Conservation (phyloP, 2,888 invertebrate genomes). For the Pachycephus smyrnensis region DNA sequence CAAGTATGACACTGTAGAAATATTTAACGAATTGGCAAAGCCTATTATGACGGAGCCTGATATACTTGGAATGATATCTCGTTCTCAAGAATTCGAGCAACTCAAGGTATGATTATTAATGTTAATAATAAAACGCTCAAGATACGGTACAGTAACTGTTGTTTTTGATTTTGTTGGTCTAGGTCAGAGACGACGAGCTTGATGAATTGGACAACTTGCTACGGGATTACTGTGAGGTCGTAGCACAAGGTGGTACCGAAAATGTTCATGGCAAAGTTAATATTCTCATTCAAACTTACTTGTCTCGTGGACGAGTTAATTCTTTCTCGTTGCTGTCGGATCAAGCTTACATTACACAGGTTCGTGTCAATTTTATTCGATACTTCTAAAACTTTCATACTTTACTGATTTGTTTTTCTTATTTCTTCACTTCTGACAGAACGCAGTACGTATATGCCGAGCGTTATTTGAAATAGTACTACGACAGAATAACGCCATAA, state of each 20-base stretch:
- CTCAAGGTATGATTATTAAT: constrained; percentile 83
- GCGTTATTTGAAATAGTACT: constrained; percentile 95
- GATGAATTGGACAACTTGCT: constrained; percentile 87
- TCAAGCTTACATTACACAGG: constrained; percentile 89
- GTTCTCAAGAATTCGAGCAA: constrained; percentile 95
- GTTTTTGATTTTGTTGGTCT: constrained; percentile 26
- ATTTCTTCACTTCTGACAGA: constrained; percentile 71
- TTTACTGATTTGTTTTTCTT: constrained; percentile 53
- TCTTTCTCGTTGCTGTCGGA: constrained; percentile 91
- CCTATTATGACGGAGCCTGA: constrained; percentile 88
- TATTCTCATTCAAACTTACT: constrained; percentile 89
- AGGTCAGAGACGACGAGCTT: constrained; percentile 95
- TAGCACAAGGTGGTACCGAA: constrained; percentile 86
- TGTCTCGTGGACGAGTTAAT: constrained; percentile 84
- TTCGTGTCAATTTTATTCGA: constrained; percentile 56
- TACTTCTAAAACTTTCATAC: neutral
- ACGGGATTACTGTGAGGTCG: constrained; percentile 80
- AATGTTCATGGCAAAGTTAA: constrained; percentile 96
- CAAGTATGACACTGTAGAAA: constrained; percentile 93
- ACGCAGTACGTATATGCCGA: constrained; percentile 89
- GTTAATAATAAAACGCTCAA: neutral
- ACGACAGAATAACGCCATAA: constrained; percentile 88
- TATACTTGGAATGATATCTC: constrained; percentile 90
- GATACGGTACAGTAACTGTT: constrained; percentile 10
- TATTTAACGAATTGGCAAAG: constrained; percentile 86